Conservation (phyloP, 2,888 invertebrate genomes). For the Drosophila histrio region DNA sequence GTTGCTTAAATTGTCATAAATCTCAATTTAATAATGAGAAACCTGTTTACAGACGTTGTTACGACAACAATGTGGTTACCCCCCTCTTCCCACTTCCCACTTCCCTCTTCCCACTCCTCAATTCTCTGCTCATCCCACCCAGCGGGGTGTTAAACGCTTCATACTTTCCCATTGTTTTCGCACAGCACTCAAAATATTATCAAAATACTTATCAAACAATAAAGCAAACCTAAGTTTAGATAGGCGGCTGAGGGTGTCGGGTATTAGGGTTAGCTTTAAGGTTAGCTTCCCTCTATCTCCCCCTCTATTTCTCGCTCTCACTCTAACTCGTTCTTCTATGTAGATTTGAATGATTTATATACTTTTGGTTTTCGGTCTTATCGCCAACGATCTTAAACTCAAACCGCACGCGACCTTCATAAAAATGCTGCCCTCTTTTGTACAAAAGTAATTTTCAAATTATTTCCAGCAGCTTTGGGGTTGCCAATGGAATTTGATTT, state of each 20-base stretch:
- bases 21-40: slow-evolving; percentile 60
- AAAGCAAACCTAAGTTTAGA: slow-evolving; percentile 52
- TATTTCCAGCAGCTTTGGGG: slow-evolving; percentile 76
- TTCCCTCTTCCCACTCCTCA: neutral
- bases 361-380: slow-evolving; percentile 41
- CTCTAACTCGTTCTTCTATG: slow-evolving; percentile 29
- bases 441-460: slow-evolving; percentile 78
- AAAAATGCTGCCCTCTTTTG: slow-evolving; percentile 61
- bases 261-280: slow-evolving; percentile 55
- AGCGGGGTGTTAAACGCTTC: slow-evolving; percentile 63
- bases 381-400: slow-evolving; percentile 57
- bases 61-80: neutral
- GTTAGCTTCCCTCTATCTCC: slow-evolving; percentile 20
- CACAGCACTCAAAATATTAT: slow-evolving; percentile 66
- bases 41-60: slow-evolving; percentile 27
- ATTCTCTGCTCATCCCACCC: neutral
- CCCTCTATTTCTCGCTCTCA: neutral
- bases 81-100: neutral
- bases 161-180: slow-evolving; percentile 52
- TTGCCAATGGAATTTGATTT: slow-evolving; percentile 60
- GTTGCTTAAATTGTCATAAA: slow-evolving; percentile 43
- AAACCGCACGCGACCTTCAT: slow-evolving; percentile 83
- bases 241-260: slow-evolving; percentile 10
- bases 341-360: slow-evolving; percentile 72
- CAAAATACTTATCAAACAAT: slow-evolving; percentile 79